Conservation (phyloP, 2,888 invertebrate species). For the Agapostemon virescens region DNA sequence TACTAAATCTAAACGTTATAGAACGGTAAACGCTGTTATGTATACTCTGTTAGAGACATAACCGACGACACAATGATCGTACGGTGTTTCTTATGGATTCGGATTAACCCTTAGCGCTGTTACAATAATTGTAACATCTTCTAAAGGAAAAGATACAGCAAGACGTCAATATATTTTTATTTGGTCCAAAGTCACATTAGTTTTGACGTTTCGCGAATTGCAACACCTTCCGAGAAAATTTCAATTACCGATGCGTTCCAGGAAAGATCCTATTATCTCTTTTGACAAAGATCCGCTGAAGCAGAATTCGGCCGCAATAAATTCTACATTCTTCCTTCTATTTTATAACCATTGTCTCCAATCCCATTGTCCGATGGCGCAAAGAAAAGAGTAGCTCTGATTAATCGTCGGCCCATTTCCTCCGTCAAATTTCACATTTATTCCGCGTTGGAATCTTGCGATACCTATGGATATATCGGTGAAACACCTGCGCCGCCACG, state of each 20-base stretch:
- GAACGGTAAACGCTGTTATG: conserved; percentile 10
- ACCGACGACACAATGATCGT: not conserved
- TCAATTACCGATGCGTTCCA: not conserved
- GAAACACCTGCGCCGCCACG: not conserved
- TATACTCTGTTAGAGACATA: not conserved
- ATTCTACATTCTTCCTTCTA: conserved; percentile 9
- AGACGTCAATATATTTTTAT: too few relatives aligned
- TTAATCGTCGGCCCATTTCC: conserved; percentile 9
- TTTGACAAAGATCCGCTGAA: not conserved
- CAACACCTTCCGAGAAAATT: not conserved
- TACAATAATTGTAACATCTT: too few relatives aligned
- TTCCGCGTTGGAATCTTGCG: conserved; percentile 13
- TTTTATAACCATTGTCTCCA: conserved; percentile 7
- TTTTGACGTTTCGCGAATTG: not conserved
- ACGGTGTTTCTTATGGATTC: not conserved
- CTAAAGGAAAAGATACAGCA: too few relatives aligned
- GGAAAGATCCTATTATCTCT: not conserved
- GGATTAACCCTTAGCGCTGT: not conserved
- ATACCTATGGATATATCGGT: not conserved
- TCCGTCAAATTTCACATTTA: conserved; percentile 16
- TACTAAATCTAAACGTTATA: conserved; percentile 24
- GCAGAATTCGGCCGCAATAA: conserved; percentile 2
- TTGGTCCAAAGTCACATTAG: too few relatives aligned
- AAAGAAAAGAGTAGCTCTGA: not conserved
- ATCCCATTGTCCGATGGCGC: not conserved